Conservation (phyloP, 2,797 vertebrate species). For the Xiphophorus birchmanni region DNA sequence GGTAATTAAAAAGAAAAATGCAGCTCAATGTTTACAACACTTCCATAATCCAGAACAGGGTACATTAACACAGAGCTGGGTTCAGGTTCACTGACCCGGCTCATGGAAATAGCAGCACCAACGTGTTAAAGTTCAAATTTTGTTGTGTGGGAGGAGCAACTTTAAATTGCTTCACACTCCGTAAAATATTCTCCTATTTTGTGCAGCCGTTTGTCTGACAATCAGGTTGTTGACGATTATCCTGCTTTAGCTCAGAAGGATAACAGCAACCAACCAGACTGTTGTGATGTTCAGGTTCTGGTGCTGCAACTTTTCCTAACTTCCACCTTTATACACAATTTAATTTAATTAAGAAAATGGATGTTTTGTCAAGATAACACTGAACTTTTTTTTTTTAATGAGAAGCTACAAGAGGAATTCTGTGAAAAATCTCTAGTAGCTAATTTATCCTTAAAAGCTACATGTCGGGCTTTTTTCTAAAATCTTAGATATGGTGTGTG, state of each 20-base stretch:
- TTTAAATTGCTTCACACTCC: background rate
- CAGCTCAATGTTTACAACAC: slow-evolving; percentile 48
- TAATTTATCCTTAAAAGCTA: background rate
- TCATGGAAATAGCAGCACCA: slow-evolving; percentile 28
- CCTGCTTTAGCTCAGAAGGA: background rate
- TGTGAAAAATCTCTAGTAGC: background rate
- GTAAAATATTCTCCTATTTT: background rate
- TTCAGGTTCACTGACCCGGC: slow-evolving; percentile 38
- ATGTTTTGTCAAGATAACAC: background rate
- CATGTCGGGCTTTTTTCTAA: background rate
- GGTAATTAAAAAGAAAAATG: slow-evolving; percentile 46
- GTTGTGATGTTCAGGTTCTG: background rate
- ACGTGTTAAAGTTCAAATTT: slow-evolving; percentile 12
- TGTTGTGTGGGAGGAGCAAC: background rate
- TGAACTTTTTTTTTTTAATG: background rate
- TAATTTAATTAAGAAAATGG: background rate
- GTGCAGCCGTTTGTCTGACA: background rate
- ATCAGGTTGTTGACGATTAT: background rate
- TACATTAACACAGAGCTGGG: slow-evolving; percentile 50
- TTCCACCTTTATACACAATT: background rate
- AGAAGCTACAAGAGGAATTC: background rate
- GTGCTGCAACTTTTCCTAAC: background rate
- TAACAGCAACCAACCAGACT: background rate
- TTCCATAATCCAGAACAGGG: slow-evolving; percentile 49
- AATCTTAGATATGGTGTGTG: background rate